Base-by-base conservation (phyloP, 2,888 invertebrate species). In the Brassicogethes aeneus region DNA sequence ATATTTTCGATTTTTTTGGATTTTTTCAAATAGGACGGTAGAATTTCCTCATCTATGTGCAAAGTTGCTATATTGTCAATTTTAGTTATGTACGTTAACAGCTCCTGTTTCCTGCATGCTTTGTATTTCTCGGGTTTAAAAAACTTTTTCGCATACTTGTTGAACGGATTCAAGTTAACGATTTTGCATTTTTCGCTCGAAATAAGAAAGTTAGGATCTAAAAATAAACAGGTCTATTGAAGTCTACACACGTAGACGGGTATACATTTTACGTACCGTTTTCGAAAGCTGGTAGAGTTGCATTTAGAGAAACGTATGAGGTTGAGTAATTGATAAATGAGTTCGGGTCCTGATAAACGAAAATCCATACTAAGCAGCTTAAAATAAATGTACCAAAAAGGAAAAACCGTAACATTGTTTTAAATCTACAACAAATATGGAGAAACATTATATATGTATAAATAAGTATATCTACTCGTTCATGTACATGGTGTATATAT, bases 161-260 rank as follows among this genome's bases (percentile, higher is more conserved):
- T 75, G 48, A 77, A 76, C 3, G 79, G 73, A 56, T 80, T 73
- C 42, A 78, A 52, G 45, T 79, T 74, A 12, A 75, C 71, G 58
- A 82, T 81, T 55, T 72, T 74, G 54, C 82, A 83, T 55, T 71
- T 74, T 30, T 76, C 68, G 56, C 74, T 80, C 69, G 74, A 72
- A 2, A 77, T 72, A 41, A 77, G 57, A 52, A 70, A 76, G 2
- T 70, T 69, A 31, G 65, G 31, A 31, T 52, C 56, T 52, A 41
- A 40, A 54, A 50, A 40, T n/a, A n/a, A n/a, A n/a, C n/a, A n/a
- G n/a, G n/a, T n/a, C n/a, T n/a, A n/a, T n/a, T n/a, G n/a, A n/a
- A n/a, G n/a, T n/a, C n/a, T n/a, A n/a, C n/a, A n/a, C n/a, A n/a
- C n/a, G n/a, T n/a, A n/a, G n/a, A n/a, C n/a, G n/a, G n/a, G n/a